phyloP scores from a whole-genome alignment of 2,113 vertebrate genomes.

The Aix galericulata region DNA sequence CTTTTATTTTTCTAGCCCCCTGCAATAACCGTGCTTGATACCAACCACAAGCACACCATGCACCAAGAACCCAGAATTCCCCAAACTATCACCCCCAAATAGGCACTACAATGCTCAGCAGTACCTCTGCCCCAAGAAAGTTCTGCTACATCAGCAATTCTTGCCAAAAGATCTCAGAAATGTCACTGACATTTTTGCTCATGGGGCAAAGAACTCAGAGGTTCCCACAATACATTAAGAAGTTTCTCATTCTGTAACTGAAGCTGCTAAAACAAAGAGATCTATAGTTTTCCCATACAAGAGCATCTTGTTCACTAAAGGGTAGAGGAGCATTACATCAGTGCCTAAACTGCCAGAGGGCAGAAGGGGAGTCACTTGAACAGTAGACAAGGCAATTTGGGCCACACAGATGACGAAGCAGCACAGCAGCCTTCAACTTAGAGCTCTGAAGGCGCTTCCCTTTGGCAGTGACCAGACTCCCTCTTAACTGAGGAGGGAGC shows the following conservation, averaged over 20 bases:
- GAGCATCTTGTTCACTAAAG: not conserved
- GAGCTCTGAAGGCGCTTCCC: not conserved
- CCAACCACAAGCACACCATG: not conserved
- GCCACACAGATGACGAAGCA: not conserved
- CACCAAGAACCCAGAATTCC: not conserved
- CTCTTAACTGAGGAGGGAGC: not conserved
- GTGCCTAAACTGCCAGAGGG: not conserved
- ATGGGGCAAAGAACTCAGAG: not conserved
- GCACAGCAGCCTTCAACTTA: not conserved
- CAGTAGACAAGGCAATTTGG: not conserved
- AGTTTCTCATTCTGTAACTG: not conserved
- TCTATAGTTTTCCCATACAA: not conserved
- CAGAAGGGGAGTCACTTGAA: not conserved
- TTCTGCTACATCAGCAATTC: not conserved
- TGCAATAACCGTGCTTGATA: not conserved
- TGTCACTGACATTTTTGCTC: not conserved
- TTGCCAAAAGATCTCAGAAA: not conserved
- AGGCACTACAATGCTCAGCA: not conserved
- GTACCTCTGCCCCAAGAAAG: not conserved
- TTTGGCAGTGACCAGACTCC: not conserved
- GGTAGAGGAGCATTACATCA: not conserved
- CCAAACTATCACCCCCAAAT: not conserved
- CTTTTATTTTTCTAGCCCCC: not conserved
- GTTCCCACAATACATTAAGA: not conserved
- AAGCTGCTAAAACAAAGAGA: not conserved